A percentile compares a stretch with the other conserved stretches of the same genome.
phyloP scores from a whole-genome alignment of 2,888 invertebrate species.

The Liposcelis brunnea region DNA sequence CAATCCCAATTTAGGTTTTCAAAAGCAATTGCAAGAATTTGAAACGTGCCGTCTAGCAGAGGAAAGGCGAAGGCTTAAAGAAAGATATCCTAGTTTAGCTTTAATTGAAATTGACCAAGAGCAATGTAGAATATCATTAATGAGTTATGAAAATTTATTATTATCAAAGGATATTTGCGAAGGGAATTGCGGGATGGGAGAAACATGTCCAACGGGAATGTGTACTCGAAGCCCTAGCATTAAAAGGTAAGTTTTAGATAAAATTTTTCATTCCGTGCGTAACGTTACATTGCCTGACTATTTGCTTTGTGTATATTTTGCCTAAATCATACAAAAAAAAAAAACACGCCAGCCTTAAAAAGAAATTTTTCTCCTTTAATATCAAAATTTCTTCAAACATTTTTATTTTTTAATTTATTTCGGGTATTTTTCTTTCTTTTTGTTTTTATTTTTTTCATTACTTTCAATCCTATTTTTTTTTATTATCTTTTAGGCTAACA shows the following conservation, averaged over 20 bases:
- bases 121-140: slow-evolving; percentile 60
- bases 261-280: slow-evolving; percentile 10
- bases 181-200: slow-evolving; percentile 67
- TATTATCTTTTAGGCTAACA: no score
- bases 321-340: not conserved
- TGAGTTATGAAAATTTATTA: slow-evolving; percentile 67
- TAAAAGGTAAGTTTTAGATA: slow-evolving; percentile 24
- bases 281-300: slow-evolving; percentile 15
- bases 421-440: no score
- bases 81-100: slow-evolving; percentile 66
- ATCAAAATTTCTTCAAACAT: not conserved
- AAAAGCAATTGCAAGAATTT: slow-evolving; percentile 82
- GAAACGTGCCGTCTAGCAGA: slow-evolving; percentile 48
- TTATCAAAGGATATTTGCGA: slow-evolving; percentile 69
- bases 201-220: slow-evolving; percentile 70
- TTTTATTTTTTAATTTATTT: not conserved
- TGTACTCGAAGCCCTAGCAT: slow-evolving; percentile 29
- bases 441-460: no score
- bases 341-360: not conserved
- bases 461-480: no score
- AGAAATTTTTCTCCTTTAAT: slow-evolving; percentile 7
- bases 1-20: slow-evolving; percentile 92
- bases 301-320: not conserved
- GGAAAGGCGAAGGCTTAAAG: slow-evolving; percentile 69
- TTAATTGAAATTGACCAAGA: slow-evolving; percentile 52